These are phyloP conservation scores for Nerophis ophidion DNA, from an alignment of 2,113 vertebrate genomes.

Conservation along the genomic window DNA sequence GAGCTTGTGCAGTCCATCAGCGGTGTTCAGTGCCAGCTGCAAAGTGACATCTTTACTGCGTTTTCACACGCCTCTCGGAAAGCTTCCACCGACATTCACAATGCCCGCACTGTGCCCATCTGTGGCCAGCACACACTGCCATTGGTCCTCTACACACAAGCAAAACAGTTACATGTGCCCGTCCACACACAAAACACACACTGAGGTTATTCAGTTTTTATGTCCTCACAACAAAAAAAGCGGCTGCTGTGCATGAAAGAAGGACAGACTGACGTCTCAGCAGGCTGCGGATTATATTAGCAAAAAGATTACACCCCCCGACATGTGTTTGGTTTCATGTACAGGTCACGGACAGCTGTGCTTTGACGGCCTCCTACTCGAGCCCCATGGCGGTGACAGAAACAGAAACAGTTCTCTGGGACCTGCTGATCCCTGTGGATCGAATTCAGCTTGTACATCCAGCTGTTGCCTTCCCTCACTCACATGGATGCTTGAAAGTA, in stretches of 20 bases:
- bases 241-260: slow-evolving; percentile 17
- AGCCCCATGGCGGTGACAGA: slow-evolving; percentile 30
- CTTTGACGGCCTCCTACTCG: slow-evolving; percentile 24
- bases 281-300: slow-evolving; percentile 18
- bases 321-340: slow-evolving; percentile 17
- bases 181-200: slow-evolving; percentile 17
- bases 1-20: slow-evolving; percentile 53
- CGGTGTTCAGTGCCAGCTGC: slow-evolving; percentile 49
- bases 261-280: slow-evolving; percentile 7
- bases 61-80: slow-evolving; percentile 61
- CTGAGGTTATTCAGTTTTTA: slow-evolving; percentile 24
- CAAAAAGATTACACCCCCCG: slow-evolving; percentile 1
- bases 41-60: slow-evolving; percentile 61
- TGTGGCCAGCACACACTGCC: slow-evolving; percentile 28
- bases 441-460: slow-evolving; percentile 54
- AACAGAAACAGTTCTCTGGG: slow-evolving; percentile 51
- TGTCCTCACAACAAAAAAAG: slow-evolving; percentile 16
- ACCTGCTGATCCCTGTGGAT: slow-evolving; percentile 52
- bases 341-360: slow-evolving; percentile 56
- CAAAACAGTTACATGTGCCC: slow-evolving; percentile 35
- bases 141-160: slow-evolving; percentile 27
- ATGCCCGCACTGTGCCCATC: slow-evolving; percentile 57
- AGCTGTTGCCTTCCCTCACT: slow-evolving; percentile 70
- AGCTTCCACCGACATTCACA: slow-evolving; percentile 39
- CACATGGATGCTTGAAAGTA: slow-evolving; percentile 14